Evolutionary conservation across 2,113 vertebrate genomes (phyloP), one percentile per base, ranked within the genome.

Genomic region (Apus apus): DNA sequence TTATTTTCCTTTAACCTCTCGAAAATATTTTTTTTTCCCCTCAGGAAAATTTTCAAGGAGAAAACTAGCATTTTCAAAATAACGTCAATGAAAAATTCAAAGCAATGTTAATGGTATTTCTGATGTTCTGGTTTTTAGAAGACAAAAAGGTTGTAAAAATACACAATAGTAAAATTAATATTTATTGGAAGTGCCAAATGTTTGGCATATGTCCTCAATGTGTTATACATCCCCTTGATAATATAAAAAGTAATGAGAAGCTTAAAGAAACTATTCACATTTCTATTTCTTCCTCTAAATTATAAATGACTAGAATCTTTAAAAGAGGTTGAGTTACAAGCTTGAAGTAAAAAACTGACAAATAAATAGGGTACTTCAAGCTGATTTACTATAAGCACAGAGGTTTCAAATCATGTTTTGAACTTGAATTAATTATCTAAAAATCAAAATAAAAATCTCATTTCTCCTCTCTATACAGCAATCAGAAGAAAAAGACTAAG

Each of bases 341-440:
- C 7, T 53, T 58, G 15, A 89, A 85, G 62, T n/a, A 51, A 93
- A 96, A 91, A n/a, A 13, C 3, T 51, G n/a, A 57, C 60, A 93
- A 95, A 72, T 43, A 66, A 95, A 82, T n/a, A 85, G 21, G 11
- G 38, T 72, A 46, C 23, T 92, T 89, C 38, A 74, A 50, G 57
- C 4, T 16, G 14, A 20, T 77, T 60, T 74, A 76, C 29, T 66
- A 77, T 9, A 4, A 86, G 21, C 8, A 79, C 3, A 68, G 0
- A 45, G 6, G 8, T 71, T 74, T 23, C 50, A 50, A 77, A 71
- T 64, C 17, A 61, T 27, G 25, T 68, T 27, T 53, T 60, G 48
- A 87, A 66, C 43, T 21, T 84, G 8, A 85, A 81, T 68, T 73
- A 11, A 45, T 48, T 6, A 65, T 13, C 34, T 56, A 66, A 75